Evolutionary conservation across 2,797 vertebrate genomes (phyloP).

Genomic region (Podarcis siculus): DNA sequence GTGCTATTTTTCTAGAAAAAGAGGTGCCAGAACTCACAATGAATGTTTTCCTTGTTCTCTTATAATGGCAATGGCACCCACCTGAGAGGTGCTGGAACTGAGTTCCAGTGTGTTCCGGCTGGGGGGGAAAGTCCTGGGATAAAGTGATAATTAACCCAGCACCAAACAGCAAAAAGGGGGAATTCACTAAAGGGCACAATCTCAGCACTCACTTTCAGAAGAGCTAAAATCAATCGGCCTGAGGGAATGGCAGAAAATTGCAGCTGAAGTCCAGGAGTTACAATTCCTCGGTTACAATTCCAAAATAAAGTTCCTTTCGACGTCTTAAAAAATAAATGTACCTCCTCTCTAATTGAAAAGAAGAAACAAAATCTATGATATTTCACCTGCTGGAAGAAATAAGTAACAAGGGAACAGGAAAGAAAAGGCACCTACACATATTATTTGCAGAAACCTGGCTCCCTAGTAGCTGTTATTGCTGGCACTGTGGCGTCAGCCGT

Average conservation of each 20-base stretch:
- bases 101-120: too few relatives aligned
- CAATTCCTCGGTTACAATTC: neutral
- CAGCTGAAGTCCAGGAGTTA: neutral
- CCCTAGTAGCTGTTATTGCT: neutral
- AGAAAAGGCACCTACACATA: conserved; percentile 5
- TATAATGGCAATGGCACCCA: too few relatives aligned
- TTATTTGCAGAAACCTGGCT: conserved; percentile 11
- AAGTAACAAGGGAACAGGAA: conserved; percentile 6
- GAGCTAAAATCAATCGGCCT: neutral
- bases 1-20: neutral
- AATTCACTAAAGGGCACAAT: neutral
- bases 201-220: conserved; percentile 1
- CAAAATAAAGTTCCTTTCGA: neutral
- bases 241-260: conserved; percentile 17
- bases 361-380: neutral
- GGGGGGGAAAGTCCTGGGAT: neutral
- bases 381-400: conserved; percentile 21
- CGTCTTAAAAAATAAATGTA: neutral
- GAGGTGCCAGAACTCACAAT: too few relatives aligned
- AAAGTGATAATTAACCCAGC: neutral
- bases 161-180: neutral
- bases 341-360: conserved; percentile 1
- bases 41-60: too few relatives aligned
- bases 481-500: neutral
- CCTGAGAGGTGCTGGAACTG: too few relatives aligned